phyloP scores from a whole-genome alignment of 2,113 vertebrate species.

The Corydoras sp. region DNA sequence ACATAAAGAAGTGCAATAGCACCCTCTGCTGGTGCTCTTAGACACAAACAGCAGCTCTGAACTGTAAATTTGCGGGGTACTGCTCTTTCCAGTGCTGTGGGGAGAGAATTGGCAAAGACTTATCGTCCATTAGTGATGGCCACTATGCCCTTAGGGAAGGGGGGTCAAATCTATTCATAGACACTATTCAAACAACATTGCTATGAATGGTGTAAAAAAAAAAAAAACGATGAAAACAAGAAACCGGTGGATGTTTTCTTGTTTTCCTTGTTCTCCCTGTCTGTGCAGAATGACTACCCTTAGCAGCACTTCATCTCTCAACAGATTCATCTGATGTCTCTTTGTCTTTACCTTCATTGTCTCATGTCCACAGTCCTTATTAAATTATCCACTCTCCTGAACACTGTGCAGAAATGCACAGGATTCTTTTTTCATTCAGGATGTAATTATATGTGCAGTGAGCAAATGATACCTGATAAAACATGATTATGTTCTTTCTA shows the following conservation, averaged over 20 bases:
- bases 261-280: slow-evolving; percentile 20
- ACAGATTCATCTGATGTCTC: slow-evolving; percentile 15
- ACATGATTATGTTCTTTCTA: slow-evolving; percentile 57
- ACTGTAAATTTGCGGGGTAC: slow-evolving; percentile 18
- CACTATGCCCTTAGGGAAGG: slow-evolving; percentile 7
- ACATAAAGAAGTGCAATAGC: slow-evolving; percentile 36
- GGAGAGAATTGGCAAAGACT: slow-evolving; percentile 5
- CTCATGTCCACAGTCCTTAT: slow-evolving; percentile 16
- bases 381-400: slow-evolving; percentile 15
- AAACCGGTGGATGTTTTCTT: slow-evolving; percentile 7
- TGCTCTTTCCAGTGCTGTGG: slow-evolving; percentile 12
- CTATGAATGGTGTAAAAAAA: slow-evolving; percentile 3
- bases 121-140: slow-evolving; percentile 7
- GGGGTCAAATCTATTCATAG: background rate
- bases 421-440: slow-evolving; percentile 26
- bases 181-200: background rate
- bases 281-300: slow-evolving; percentile 22
- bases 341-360: slow-evolving; percentile 12
- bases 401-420: slow-evolving; percentile 24
- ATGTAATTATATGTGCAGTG: slow-evolving; percentile 14
- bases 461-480: slow-evolving; percentile 41
- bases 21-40: slow-evolving; percentile 49
- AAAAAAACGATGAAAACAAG: background rate
- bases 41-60: slow-evolving; percentile 36
- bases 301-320: slow-evolving; percentile 25